Conservation (phyloP, 1,140 invertebrate genomes). For the Drosophila orosa region DNA sequence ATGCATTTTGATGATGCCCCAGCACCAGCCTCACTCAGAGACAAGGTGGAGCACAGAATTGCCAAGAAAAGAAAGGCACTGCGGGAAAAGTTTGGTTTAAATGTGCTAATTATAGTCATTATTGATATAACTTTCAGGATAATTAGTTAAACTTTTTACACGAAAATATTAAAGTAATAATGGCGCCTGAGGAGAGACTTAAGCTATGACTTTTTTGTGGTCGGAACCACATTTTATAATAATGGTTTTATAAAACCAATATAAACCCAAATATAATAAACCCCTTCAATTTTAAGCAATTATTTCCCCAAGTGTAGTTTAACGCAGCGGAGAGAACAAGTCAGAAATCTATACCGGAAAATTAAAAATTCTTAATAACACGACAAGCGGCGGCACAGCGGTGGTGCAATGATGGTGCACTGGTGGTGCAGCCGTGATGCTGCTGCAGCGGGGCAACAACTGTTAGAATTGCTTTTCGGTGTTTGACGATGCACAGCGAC, state of each 20-base stretch:
- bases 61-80: slow-evolving; percentile 10
- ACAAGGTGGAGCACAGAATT: slow-evolving; percentile 60
- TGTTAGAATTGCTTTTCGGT: slow-evolving; percentile 79
- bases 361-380: slow-evolving; percentile 84
- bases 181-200: not conserved
- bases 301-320: slow-evolving; percentile 5
- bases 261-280: not conserved
- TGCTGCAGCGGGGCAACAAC: slow-evolving; percentile 56
- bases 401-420: slow-evolving; percentile 37
- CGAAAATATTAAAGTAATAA: not conserved
- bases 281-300: too few relatives aligned
- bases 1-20: slow-evolving; percentile 80
- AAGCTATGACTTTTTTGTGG: not conserved
- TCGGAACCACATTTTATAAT: too few relatives aligned
- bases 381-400: slow-evolving; percentile 68
- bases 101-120: not conserved
- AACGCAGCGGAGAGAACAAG: slow-evolving; percentile 35
- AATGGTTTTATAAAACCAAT: not conserved
- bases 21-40: slow-evolving; percentile 43
- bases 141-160: not conserved
- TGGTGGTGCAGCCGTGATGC: slow-evolving; percentile 20
- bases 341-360: slow-evolving; percentile 83
- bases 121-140: not conserved
- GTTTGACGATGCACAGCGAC: slow-evolving; percentile 60
- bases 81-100: not conserved